Percentiles rank a stretch among this genome's conserved stretches.
These are phyloP conservation scores for Odontesthes bonariensis DNA, from an alignment of 2,113 vertebrate genomes.

Conservation along the genomic window DNA sequence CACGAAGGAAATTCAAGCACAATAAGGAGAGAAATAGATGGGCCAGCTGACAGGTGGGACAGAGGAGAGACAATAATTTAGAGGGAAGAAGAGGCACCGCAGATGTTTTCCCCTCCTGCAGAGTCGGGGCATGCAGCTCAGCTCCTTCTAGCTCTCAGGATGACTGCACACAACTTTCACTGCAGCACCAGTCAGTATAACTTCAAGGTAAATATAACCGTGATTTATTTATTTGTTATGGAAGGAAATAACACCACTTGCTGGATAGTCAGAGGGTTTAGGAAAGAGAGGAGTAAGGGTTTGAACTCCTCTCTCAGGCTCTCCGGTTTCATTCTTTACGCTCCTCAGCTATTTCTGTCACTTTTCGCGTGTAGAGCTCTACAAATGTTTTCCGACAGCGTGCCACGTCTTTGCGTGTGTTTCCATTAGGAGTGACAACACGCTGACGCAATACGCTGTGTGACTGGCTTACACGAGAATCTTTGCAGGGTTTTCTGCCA, in stretches of 20 bases:
- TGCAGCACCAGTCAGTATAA: background rate
- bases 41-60: background rate
- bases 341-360: conserved; percentile 31
- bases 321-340: conserved; percentile 29
- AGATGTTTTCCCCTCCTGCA: background rate
- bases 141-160: background rate
- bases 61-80: background rate
- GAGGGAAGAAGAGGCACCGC: no score
- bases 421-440: background rate
- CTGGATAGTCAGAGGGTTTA: background rate
- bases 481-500: background rate
- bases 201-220: background rate
- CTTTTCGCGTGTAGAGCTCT: conserved; percentile 9
- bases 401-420: background rate
- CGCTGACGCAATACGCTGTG: no score
- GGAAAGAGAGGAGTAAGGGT: background rate
- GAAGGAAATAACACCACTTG: background rate
- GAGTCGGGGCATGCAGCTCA: background rate
- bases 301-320: conserved; percentile 2
- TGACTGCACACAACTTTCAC: background rate
- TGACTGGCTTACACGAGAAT: background rate
- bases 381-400: background rate
- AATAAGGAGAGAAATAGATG: background rate
- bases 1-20: no score
- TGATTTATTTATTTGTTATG: background rate